Conservation (phyloP, 2,888 invertebrate genomes). For the Pinctada fucata region DNA sequence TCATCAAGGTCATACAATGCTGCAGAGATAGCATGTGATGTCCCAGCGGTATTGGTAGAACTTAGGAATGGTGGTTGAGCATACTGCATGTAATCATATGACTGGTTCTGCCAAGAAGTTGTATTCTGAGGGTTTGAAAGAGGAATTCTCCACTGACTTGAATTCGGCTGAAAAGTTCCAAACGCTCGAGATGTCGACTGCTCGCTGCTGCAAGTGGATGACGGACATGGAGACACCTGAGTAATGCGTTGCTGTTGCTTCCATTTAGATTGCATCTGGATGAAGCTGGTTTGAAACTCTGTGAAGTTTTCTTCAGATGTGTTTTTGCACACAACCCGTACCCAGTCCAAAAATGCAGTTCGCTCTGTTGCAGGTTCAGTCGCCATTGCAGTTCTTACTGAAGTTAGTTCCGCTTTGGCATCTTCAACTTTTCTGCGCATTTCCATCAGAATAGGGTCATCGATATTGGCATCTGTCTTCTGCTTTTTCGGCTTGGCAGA, state of each 20-base stretch:
- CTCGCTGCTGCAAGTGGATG: too few species aligned
- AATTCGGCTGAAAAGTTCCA: not conserved
- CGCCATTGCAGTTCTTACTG: not conserved
- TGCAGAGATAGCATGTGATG: too few species aligned
- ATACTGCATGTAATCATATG: not conserved
- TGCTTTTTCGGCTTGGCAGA: not conserved
- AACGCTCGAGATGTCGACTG: not conserved
- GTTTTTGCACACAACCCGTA: not conserved
- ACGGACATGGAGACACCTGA: too few species aligned
- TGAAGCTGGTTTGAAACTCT: slow-evolving; percentile 7
- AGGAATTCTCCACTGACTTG: not conserved
- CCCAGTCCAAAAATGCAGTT: not conserved
- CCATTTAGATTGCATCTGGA: not conserved
- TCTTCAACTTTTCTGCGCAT: not conserved
- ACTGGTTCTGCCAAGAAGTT: slow-evolving; percentile 4
- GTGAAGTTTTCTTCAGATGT: not conserved
- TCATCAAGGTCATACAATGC: too few species aligned
- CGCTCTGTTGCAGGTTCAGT: slow-evolving; percentile 1
- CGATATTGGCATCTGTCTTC: not conserved
- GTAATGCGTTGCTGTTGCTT: not conserved
- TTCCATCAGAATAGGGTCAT: too few species aligned
- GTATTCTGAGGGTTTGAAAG: not conserved
- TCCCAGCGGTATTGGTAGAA: too few species aligned
- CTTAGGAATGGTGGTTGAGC: too few species aligned
- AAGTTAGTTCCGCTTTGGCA: not conserved